Percentiles rank a stretch among this genome's conserved stretches.
These are phyloP conservation scores for Nipponia nippon DNA, from an alignment of 2,113 vertebrate genomes.

Conservation along the genomic window DNA sequence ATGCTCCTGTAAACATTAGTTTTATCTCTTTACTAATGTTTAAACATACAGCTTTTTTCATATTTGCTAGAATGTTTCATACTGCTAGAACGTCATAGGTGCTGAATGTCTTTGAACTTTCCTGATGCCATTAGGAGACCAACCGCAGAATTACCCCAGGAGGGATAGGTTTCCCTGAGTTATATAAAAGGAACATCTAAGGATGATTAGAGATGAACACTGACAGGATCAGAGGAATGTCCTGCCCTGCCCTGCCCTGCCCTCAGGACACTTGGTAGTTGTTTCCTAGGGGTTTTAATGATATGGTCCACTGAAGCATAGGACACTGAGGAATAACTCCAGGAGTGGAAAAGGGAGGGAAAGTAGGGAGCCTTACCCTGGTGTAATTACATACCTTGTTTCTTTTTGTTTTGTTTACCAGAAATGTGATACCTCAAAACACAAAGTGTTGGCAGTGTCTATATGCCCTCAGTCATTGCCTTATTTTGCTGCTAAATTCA, in stretches of 20 bases:
- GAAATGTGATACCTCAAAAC: conserved; percentile 81
- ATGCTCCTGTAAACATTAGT: background rate
- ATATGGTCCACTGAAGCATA: background rate
- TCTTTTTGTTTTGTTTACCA: conserved; percentile 44
- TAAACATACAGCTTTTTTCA: background rate
- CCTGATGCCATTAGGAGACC: background rate
- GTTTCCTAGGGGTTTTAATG: background rate
- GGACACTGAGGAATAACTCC: background rate
- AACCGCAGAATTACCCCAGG: background rate
- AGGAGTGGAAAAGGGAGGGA: background rate
- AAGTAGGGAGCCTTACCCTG: background rate
- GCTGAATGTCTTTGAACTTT: background rate
- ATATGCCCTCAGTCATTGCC: conserved; percentile 83
- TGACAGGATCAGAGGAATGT: background rate
- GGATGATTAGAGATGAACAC: background rate
- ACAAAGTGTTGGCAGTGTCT: conserved; percentile 79
- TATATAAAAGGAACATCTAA: background rate
- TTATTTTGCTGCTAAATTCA: conserved; percentile 92
- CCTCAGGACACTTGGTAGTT: background rate
- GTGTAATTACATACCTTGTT: background rate
- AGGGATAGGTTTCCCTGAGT: background rate
- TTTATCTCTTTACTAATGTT: background rate
- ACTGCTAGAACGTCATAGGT: background rate
- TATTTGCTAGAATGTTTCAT: background rate
- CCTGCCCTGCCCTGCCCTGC: background rate